phyloP scores from a whole-genome alignment of 1,140 invertebrate genomes.

The Adelges cooleyi region DNA sequence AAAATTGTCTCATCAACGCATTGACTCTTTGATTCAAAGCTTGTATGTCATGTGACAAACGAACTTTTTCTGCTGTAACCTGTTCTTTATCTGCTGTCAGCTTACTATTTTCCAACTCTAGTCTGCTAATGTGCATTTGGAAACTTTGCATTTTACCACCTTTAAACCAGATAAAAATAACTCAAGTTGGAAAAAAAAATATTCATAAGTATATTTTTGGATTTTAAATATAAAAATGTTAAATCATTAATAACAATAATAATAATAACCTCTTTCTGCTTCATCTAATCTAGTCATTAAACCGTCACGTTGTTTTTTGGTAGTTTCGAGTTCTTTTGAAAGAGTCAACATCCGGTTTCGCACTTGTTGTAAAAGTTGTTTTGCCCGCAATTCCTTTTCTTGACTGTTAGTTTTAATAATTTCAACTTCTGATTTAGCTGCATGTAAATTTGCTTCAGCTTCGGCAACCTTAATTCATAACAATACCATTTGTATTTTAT shows the following conservation, averaged over 20 bases:
- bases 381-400: slow-evolving; percentile 20
- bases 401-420: slow-evolving; percentile 13
- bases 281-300: not conserved
- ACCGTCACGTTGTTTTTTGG: slow-evolving; percentile 17
- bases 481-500: not conserved
- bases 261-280: not conserved
- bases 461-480: not conserved
- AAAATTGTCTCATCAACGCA: slow-evolving; percentile 67
- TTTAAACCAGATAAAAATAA: not conserved
- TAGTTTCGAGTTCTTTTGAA: slow-evolving; percentile 5
- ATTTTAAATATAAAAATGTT: no score
- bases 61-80: slow-evolving; percentile 48
- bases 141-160: not conserved
- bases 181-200: no score
- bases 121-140: not conserved
- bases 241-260: no score
- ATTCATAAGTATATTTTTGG: no score
- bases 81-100: slow-evolving; percentile 51
- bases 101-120: slow-evolving; percentile 22
- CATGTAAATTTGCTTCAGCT: slow-evolving; percentile 14
- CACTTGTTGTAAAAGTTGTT: slow-evolving; percentile 21
- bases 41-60: slow-evolving; percentile 58
- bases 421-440: slow-evolving; percentile 19
- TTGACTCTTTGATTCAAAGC: slow-evolving; percentile 55
- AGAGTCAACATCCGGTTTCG: not conserved